Conservation (phyloP, 2,888 invertebrate genomes). For the Campoletis raptor region DNA sequence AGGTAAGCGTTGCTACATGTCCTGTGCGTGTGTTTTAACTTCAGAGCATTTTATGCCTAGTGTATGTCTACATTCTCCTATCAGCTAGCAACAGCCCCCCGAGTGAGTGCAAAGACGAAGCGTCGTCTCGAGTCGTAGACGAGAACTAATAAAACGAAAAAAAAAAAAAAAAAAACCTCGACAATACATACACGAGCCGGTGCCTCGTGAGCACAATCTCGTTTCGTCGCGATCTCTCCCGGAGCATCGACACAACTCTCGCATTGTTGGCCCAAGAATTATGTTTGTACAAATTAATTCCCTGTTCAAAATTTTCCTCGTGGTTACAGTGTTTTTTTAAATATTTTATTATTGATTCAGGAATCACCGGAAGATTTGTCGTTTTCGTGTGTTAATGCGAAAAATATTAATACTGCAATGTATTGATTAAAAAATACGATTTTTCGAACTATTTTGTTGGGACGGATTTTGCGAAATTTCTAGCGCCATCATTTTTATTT, state of each 20-base stretch:
- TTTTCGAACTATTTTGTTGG: background rate
- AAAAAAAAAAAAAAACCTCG: background rate
- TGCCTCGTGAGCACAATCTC: slow-evolving; percentile 10
- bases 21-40: background rate
- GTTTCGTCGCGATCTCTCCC: background rate
- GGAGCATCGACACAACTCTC: background rate
- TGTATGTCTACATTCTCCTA: slow-evolving; percentile 6
- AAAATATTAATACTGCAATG: background rate
- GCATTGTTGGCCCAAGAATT: background rate
- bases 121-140: slow-evolving; percentile 26
- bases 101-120: slow-evolving; percentile 19
- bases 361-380: background rate
- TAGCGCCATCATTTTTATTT: background rate
- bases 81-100: slow-evolving; percentile 24
- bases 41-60: background rate
- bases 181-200: background rate
- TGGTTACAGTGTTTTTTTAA: background rate
- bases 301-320: background rate
- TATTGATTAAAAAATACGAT: background rate
- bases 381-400: background rate
- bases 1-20: background rate
- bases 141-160: slow-evolving; percentile 10
- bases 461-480: background rate
- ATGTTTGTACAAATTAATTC: background rate
- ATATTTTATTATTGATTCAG: background rate